Evolutionary conservation across 2,888 invertebrate species (phyloP), one percentile per base, ranked within the genome.

Genomic region (Hypena proboscidalis): DNA sequence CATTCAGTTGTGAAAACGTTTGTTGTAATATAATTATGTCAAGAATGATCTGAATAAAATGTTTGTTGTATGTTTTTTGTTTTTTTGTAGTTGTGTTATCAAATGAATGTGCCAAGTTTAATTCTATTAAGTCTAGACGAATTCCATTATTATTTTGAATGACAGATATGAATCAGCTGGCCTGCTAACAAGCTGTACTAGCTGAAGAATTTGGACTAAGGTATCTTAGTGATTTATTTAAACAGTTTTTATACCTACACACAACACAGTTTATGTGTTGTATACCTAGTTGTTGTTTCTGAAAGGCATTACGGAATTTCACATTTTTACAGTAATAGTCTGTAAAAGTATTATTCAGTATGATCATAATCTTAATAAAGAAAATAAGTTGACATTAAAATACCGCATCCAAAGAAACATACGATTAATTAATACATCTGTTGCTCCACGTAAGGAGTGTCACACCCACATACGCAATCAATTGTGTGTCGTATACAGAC

Each of bases 401-500:
- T 58, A 45, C 73, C 74, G 30, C 51, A 63, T 74, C 74, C 71
- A 56, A 15, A 37, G 22, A 20, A 34, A 41, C 31, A 30, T 29
- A 29, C 8, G 31, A 44, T 41, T 65, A 69, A 72, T 72, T 57
- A 69, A 60, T 56, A 45, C 41, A 55, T 59, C 59, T 54, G 54
- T 41, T 32, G 57, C 46, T 67, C 62, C 40, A 25, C 34, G 53
- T 62, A 37, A 48, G 51, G 46, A 61, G 58, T 52, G 61, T 58
- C 67, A 76, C 73, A 53, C 77, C 56, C 65, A 79, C 79, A 77
- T 56, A 42, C 48, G 60, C 55, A 75, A 65, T 70, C 74, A 75
- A 77, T 78, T 77, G 75, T 78, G 58, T 67, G 48, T 38, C 41
- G 17, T 37, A 49, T 31, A 37, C 32, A 42, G 30, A 15, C 44